A percentile compares a stretch with the other conserved stretches of the same genome.
Conservation (phyloP, 2,797 vertebrate genomes). For the Dendrocincla tyrannina region DNA sequence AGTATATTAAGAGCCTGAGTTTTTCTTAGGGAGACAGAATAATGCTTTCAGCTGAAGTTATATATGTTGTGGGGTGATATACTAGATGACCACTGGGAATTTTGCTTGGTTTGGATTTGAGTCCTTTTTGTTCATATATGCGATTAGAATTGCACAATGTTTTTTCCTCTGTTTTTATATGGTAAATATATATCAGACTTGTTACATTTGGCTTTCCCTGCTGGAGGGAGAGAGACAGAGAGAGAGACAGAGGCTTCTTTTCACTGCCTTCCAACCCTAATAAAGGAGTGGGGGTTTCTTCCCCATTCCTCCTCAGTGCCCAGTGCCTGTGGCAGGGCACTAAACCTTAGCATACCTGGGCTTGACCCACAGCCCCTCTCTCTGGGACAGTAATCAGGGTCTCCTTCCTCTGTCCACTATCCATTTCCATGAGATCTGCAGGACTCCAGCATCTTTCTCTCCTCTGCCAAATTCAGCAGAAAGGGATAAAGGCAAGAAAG, state of each 20-base stretch:
- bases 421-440: not conserved
- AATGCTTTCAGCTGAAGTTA: not conserved
- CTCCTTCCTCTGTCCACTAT: not conserved
- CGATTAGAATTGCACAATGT: not conserved
- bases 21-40: not conserved
- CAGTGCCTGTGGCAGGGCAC: no score
- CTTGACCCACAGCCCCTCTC: not conserved
- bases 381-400: accelerated
- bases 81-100: not conserved
- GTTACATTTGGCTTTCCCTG: not conserved
- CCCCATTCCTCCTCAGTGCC: accelerated
- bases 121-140: not conserved
- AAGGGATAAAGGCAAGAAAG: not conserved
- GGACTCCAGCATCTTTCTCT: not conserved
- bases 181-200: not conserved
- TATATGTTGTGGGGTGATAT: not conserved
- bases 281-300: not conserved
- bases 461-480: not conserved
- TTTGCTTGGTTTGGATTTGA: not conserved
- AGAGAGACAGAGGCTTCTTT: not conserved
- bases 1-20: not conserved
- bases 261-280: not conserved
- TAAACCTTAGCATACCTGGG: no score
- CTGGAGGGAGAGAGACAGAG: not conserved
- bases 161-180: not conserved